A percentile compares a stretch with the other conserved stretches of the same genome.
Evolutionary conservation across 2,888 invertebrate genomes (phyloP).

Genomic region (Macrophya alboannulata): DNA sequence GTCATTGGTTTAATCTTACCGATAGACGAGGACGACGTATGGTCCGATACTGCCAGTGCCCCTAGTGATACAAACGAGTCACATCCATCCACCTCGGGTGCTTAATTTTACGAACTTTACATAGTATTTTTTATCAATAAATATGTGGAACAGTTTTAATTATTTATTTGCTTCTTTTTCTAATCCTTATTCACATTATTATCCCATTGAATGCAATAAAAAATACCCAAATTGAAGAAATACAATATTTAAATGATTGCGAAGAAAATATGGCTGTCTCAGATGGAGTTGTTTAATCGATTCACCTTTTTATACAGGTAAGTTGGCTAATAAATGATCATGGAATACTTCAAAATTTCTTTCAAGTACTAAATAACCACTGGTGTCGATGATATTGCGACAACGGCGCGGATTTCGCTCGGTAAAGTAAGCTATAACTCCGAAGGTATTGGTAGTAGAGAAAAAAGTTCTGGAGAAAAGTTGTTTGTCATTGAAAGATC

Average conservation of each 20-base stretch:
- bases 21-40: constrained; percentile 40
- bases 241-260: constrained; percentile 19
- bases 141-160: too few relatives aligned
- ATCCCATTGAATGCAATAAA: constrained; percentile 16
- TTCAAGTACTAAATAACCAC: constrained; percentile 19
- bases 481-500: constrained; percentile 7
- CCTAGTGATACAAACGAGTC: constrained; percentile 16
- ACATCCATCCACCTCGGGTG: constrained; percentile 40
- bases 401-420: constrained; percentile 30
- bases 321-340: constrained; percentile 4
- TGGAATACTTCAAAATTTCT: constrained; percentile 1
- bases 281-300: constrained; percentile 8
- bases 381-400: constrained; percentile 25
- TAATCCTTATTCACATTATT: constrained; percentile 1
- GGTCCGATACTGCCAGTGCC: constrained; percentile 22
- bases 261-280: constrained; percentile 19
- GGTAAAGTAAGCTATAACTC: constrained; percentile 38
- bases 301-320: background rate
- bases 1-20: background rate
- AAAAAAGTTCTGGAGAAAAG: background rate
- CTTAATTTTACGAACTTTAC: constrained; percentile 26
- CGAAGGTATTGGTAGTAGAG: constrained; percentile 37
- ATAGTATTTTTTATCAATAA: background rate
- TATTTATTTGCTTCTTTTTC: background rate
- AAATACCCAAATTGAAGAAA: constrained; percentile 19